Evolutionary conservation across 1,140 invertebrate species (phyloP).

Genomic region (Nephotettix cincticeps): DNA sequence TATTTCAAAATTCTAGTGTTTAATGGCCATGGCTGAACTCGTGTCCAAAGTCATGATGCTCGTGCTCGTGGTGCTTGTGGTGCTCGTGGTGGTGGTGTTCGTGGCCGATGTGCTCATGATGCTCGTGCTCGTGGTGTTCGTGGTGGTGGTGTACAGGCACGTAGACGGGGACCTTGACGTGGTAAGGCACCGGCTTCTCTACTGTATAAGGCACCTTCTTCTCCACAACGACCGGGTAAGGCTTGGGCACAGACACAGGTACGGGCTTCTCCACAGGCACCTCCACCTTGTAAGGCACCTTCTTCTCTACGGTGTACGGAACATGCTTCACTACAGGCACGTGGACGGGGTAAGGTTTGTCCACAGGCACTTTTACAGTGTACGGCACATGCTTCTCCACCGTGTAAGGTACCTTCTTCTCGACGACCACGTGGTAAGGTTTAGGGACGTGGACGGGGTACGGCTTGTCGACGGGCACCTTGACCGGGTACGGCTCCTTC

Average conservation of each 20-base stretch:
- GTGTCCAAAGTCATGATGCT: neutral
- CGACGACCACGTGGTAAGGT: conserved; percentile 38
- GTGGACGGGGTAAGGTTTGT: conserved; percentile 57
- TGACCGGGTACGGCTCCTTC: conserved; percentile 51
- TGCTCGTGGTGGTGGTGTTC: too few relatives aligned
- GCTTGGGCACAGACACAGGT: conserved; percentile 37
- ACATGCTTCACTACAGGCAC: conserved; percentile 66
- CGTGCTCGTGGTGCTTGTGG: too few relatives aligned
- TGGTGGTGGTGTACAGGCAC: conserved; percentile 46
- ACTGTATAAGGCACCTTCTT: conserved; percentile 42
- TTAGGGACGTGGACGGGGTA: conserved; percentile 53
- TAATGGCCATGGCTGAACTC: neutral
- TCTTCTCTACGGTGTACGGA: conserved; percentile 62
- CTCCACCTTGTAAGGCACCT: conserved; percentile 62
- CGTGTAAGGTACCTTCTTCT: conserved; percentile 51
- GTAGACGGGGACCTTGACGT: too few relatives aligned
- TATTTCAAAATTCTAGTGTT: too few relatives aligned
- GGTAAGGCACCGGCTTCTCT: conserved; percentile 67
- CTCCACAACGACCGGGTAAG: conserved; percentile 38
- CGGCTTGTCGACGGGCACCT: conserved; percentile 58
- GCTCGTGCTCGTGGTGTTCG: too few relatives aligned
- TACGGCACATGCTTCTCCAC: conserved; percentile 62
- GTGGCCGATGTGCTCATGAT: too few relatives aligned
- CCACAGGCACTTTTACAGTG: conserved; percentile 54
- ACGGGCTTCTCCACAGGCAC: conserved; percentile 52